Base-by-base conservation (phyloP, 2,113 vertebrate genomes). In the Pollimyrus isidori region DNA sequence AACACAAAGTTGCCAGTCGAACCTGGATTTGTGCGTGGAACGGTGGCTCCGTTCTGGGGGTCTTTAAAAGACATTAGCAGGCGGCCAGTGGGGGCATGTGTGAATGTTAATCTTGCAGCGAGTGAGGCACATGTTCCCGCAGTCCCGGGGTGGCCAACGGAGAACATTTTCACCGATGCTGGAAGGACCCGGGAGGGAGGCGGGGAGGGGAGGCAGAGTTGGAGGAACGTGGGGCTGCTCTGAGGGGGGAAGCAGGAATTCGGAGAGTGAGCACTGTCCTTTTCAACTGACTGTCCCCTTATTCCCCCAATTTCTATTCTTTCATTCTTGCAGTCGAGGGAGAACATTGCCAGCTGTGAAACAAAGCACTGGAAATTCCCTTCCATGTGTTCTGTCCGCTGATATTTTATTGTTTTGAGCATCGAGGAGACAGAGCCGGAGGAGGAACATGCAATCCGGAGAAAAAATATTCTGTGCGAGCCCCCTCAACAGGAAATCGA, bases 61-160 rank as follows among this genome's bases (percentile, higher is more conserved):
- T 87, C 88, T 92, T 90, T 90, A 76, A 88, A 83, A 89, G 89
- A 91, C 86, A 92, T 90, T 90, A 89, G 87, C 52, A 50, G 45
- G 42, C n/a, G 1, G n/a, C 11, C 30, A 26, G 62, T 9, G 65
- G 45, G 21, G 26, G 53, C 46, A 87, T n/a, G 48, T 4, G 83
- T 10, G 19, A 49, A 39, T 84, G 90, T 90, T 88, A 88, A 87
- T 92, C 87, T 85, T 87, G 26, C 85, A 87, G 52, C 5, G 19
- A 69, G 76, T 7, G 52, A 87, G 26, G 21, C 50, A 53, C 87
- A 39, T 23, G 23, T 15, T 58, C 42, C 15, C 11, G 0, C 21
- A 48, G 85, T 87, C 62, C 42, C 42, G 19, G 88, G 52, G 50
- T 46, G 62, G 76, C 49, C 56, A 89, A 90, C 90, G 88, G 90